These are phyloP conservation scores for Meandrusa payeni DNA, from an alignment of 2,888 invertebrate species.

Conservation along the genomic window DNA sequence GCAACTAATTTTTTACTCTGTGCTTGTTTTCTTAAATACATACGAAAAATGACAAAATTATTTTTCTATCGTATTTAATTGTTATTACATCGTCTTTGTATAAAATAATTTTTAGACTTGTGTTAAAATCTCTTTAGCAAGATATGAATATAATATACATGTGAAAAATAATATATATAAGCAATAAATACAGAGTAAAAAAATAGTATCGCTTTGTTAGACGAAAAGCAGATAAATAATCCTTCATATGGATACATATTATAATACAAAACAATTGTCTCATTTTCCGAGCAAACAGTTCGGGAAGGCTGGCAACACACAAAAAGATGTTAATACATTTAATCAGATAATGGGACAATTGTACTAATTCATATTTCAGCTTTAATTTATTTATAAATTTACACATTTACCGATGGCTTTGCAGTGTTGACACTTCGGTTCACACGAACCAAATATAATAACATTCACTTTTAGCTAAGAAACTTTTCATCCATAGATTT, in stretches of 20 bases:
- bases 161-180: no score
- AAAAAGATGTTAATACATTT: slow-evolving; percentile 25
- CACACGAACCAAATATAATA: slow-evolving; percentile 40
- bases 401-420: slow-evolving; percentile 62
- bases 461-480: slow-evolving; percentile 53
- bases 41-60: no score
- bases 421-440: slow-evolving; percentile 62
- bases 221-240: slow-evolving; percentile 73
- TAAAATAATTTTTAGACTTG: no score
- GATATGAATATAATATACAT: no score
- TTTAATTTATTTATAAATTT: slow-evolving; percentile 74
- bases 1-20: slow-evolving; percentile 61
- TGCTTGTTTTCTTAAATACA: slow-evolving; percentile 31
- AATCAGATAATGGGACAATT: slow-evolving; percentile 55
- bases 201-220: slow-evolving; percentile 59
- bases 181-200: slow-evolving; percentile 63
- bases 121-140: no score
- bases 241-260: slow-evolving; percentile 60
- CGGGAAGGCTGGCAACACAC: no score
- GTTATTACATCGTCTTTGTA: no score
- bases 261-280: slow-evolving; percentile 55
- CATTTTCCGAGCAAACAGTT: slow-evolving; percentile 55
- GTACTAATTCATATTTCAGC: slow-evolving; percentile 53
- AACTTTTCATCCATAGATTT: slow-evolving; percentile 42
- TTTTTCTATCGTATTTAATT: no score